Percentiles rank a stretch among this genome's conserved stretches.
phyloP scores from a whole-genome alignment of 2,113 vertebrate species.

The Parus major region DNA sequence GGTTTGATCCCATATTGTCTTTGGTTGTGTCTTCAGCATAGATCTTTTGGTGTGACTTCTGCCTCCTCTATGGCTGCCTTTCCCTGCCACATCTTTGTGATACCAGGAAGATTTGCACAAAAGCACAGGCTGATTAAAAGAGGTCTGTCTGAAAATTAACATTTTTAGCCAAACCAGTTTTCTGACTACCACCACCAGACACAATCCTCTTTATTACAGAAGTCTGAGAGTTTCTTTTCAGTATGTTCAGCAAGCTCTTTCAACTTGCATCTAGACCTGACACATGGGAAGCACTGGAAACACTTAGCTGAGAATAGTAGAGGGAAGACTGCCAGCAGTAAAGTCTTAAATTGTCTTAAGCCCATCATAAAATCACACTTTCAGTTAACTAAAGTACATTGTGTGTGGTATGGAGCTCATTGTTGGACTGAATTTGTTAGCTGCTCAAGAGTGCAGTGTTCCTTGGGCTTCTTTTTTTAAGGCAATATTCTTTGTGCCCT shows the following conservation, averaged over 20 bases:
- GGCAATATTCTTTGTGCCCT: not conserved
- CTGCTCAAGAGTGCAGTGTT: not conserved
- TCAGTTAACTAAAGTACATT: not conserved
- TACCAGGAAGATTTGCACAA: not conserved
- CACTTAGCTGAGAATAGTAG: not conserved
- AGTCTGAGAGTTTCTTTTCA: not conserved
- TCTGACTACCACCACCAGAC: not conserved
- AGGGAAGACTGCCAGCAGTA: not conserved
- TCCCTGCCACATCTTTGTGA: not conserved
- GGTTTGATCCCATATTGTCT: not conserved
- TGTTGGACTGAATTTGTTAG: not conserved
- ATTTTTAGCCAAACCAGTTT: not conserved
- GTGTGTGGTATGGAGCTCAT: not conserved
- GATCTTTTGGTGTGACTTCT: not conserved
- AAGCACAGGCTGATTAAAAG: not conserved
- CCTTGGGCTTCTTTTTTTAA: not conserved
- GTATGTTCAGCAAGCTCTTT: not conserved
- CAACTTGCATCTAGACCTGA: not conserved
- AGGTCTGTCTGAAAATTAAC: not conserved
- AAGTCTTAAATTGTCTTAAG: conserved; percentile 31
- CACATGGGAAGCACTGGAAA: conserved; percentile 5
- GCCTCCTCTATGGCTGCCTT: not conserved
- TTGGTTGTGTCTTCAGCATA: not conserved
- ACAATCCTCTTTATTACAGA: not conserved
- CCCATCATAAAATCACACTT: conserved; percentile 28